phyloP scores from a whole-genome alignment of 2,797 vertebrate genomes.

The Acipenser ruthenus region DNA sequence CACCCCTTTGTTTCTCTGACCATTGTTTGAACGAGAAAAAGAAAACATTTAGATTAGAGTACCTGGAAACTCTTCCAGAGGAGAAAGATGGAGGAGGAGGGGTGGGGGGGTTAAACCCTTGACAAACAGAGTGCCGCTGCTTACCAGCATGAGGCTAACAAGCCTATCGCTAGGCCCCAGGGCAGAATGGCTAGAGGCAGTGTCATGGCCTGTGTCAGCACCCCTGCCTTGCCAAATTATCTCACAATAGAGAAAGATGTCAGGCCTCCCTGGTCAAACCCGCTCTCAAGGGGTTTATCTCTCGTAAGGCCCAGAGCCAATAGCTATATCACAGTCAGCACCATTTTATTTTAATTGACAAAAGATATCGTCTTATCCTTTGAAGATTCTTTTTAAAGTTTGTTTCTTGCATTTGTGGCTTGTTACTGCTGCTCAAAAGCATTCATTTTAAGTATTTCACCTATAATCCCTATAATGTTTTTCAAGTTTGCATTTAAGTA shows the following conservation, averaged over 20 bases:
- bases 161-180: slow-evolving; percentile 28
- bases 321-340: too few relatives aligned
- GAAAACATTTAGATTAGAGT: slow-evolving; percentile 27
- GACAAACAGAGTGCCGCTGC: slow-evolving; percentile 41
- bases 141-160: slow-evolving; percentile 43
- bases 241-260: slow-evolving; percentile 30
- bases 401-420: too few relatives aligned
- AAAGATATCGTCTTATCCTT: too few relatives aligned
- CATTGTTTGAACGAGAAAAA: slow-evolving; percentile 28
- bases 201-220: slow-evolving; percentile 38
- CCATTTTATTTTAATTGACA: too few relatives aligned
- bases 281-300: slow-evolving; percentile 23
- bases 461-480: too few relatives aligned
- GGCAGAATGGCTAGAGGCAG: slow-evolving; percentile 31
- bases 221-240: slow-evolving; percentile 31
- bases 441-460: too few relatives aligned
- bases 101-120: slow-evolving; percentile 17
- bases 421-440: too few relatives aligned
- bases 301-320: slow-evolving; percentile 15
- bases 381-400: too few relatives aligned
- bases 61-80: slow-evolving; percentile 12
- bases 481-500: too few relatives aligned
- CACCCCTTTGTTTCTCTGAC: slow-evolving; percentile 31
- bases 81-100: slow-evolving; percentile 19
- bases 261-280: slow-evolving; percentile 30